These are phyloP conservation scores for Ochropleura leucogaster DNA, from an alignment of 2,888 invertebrate species.

Conservation along the genomic window DNA sequence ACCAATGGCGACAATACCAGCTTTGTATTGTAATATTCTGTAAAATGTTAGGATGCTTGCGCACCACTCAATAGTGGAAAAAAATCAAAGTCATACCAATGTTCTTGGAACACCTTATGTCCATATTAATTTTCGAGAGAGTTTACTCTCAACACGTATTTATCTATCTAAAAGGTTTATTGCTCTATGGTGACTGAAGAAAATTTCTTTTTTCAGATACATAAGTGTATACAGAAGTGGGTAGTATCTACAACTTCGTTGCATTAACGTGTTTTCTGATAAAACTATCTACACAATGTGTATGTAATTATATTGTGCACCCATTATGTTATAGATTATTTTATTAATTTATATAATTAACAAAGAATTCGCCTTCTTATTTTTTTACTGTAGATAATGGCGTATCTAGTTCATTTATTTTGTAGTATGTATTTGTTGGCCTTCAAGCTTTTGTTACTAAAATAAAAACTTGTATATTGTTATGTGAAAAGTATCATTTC, in stretches of 20 bases:
- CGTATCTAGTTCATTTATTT: slow-evolving; percentile 78
- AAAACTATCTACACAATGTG: slow-evolving; percentile 74
- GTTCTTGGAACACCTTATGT: slow-evolving; percentile 13
- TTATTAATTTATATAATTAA: slow-evolving; percentile 76
- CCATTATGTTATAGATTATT: slow-evolving; percentile 73
- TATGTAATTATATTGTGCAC: slow-evolving; percentile 76
- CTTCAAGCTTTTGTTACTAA: slow-evolving; percentile 77
- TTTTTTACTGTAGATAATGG: slow-evolving; percentile 77
- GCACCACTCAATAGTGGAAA: slow-evolving; percentile 18
- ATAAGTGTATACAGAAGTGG: slow-evolving; percentile 65
- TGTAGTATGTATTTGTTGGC: slow-evolving; percentile 80
- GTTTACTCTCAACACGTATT: slow-evolving; percentile 25
- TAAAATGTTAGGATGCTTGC: slow-evolving; percentile 6
- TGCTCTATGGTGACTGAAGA: slow-evolving; percentile 46
- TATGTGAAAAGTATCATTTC: slow-evolving; percentile 81
- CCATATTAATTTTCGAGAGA: slow-evolving; percentile 22
- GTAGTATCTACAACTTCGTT: slow-evolving; percentile 62
- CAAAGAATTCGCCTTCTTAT: slow-evolving; percentile 71
- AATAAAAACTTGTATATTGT: slow-evolving; percentile 80
- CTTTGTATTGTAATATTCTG: slow-evolving; percentile 21
- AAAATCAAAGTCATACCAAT: slow-evolving; percentile 2
- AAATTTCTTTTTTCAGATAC: slow-evolving; percentile 72
- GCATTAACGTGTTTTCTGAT: slow-evolving; percentile 64
- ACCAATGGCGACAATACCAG: slow-evolving; percentile 38
- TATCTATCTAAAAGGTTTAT: slow-evolving; percentile 7